These are phyloP conservation scores for Ellobium chinense DNA, from an alignment of 2,888 invertebrate species.

Conservation along the genomic window DNA sequence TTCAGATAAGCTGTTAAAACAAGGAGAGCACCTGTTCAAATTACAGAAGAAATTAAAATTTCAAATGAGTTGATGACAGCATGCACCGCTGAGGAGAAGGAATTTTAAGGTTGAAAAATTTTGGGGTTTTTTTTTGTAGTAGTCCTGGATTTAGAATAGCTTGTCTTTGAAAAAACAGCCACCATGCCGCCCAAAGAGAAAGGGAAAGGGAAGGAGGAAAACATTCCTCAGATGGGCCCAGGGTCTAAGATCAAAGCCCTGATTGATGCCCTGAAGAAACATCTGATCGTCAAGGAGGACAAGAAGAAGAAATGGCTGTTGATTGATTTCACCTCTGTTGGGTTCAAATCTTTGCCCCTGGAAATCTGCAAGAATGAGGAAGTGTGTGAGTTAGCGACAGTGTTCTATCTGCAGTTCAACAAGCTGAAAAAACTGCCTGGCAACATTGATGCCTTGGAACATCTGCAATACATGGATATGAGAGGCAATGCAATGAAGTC, in stretches of 20 bases:
- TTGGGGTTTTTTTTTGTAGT: no score
- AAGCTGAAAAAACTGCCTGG: slow-evolving; percentile 74
- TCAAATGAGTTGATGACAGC: no score
- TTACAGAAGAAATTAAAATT: no score
- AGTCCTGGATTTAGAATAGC: no score
- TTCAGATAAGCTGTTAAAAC: no score
- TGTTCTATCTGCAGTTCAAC: slow-evolving; percentile 72
- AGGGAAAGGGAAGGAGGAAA: not conserved
- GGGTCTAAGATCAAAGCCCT: slow-evolving; percentile 76
- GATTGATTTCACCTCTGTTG: slow-evolving; percentile 63
- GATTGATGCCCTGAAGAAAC: slow-evolving; percentile 63
- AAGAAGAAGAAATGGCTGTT: slow-evolving; percentile 53
- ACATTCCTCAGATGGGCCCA: slow-evolving; percentile 62
- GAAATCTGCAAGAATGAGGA: slow-evolving; percentile 76
- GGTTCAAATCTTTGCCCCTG: slow-evolving; percentile 62
- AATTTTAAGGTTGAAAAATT: no score
- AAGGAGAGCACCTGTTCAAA: no score
- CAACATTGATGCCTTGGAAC: slow-evolving; percentile 65
- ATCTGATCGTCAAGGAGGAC: slow-evolving; percentile 61
- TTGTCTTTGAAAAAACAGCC: no score
- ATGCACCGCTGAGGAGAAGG: no score
- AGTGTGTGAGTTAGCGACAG: slow-evolving; percentile 59
- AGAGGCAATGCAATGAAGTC: slow-evolving; percentile 67
- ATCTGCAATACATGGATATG: slow-evolving; percentile 63
- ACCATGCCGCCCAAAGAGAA: slow-evolving; percentile 21